Evolutionary conservation across 1,140 invertebrate species (phyloP).

Genomic region (Papilio aristodemus): DNA sequence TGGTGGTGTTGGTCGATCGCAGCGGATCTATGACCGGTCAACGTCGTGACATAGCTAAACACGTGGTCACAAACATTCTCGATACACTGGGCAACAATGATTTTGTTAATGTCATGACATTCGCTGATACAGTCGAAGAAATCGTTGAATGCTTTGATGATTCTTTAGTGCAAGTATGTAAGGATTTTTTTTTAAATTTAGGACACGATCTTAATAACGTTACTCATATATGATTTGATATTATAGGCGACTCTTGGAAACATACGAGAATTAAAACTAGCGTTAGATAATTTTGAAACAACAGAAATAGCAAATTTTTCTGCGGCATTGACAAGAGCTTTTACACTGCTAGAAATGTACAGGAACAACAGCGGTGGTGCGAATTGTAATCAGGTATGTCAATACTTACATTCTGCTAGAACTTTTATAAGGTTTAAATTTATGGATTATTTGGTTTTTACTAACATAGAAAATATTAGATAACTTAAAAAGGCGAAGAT

Average conservation of each 20-base stretch:
- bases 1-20: constrained; percentile 96
- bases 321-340: constrained; percentile 92
- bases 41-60: constrained; percentile 94
- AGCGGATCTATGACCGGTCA: constrained; percentile 98
- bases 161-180: constrained; percentile 88
- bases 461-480: no score
- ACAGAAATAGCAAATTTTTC: constrained; percentile 97
- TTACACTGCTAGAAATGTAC: constrained; percentile 88
- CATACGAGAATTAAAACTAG: constrained; percentile 90
- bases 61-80: constrained; percentile 96
- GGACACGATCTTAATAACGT: not conserved
- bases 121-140: constrained; percentile 88
- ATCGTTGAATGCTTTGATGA: constrained; percentile 94
- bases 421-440: no score
- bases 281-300: constrained; percentile 88
- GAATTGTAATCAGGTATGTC: constrained; percentile 81
- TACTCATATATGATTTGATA: not conserved
- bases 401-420: no score
- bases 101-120: constrained; percentile 97
- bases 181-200: constrained; percentile 23
- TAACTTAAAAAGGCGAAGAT: no score
- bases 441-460: no score
- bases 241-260: constrained; percentile 93
- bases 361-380: constrained; percentile 83
- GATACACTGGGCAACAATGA: constrained; percentile 99